Base-by-base conservation (phyloP, 1,140 invertebrate species). In the Samia ricini region DNA sequence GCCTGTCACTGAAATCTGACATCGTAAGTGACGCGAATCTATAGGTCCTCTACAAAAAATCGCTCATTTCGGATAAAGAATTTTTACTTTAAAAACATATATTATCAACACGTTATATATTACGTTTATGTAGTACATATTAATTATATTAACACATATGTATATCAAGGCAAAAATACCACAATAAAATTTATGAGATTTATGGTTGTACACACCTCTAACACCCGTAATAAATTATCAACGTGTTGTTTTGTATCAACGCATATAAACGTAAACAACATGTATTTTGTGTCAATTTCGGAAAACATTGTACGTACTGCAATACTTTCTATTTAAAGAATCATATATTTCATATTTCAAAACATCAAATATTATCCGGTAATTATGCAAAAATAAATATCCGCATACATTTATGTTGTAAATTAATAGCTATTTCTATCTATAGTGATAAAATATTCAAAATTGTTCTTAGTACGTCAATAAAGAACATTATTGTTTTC, bases 191-290 rank as follows among this genome's bases (percentile, higher is more conserved):
- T 55, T 24, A 55, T 24, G 12, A 55, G 52, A 55, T 55, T 55
- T 55, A 55, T 55, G n/a, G 52, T 55, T 55, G 52, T 24, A 55
- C 52, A 55, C 52, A 55, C 52, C 52, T 55, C 20, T 23, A 42
- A 42, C 33, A 42, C 33, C 33, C 33, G 33, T 12, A 42, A 42
- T 42, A 42, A 42, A 55, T 55, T 22, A 23, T 7, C 6, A 12
- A n/a, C 52, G 24, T 23, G 10, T 24, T 55, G 52, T 55, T 51
- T 55, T 42, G 33, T 15, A 15, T 42, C 33, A 12, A 10, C 33
- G 12, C 4, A 42, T 15, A 42, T 12, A 42, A 42, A 42, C 12
- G 33, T 15, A 42, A 42, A 42, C 33, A 42, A 42, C 33, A 12
- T 42, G n/a, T 12, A 42, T 42, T 42, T 42, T 42, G 33, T 42